Evolutionary conservation across 2,113 vertebrate species (phyloP).

Genomic region (Planiliza haematocheilus): DNA sequence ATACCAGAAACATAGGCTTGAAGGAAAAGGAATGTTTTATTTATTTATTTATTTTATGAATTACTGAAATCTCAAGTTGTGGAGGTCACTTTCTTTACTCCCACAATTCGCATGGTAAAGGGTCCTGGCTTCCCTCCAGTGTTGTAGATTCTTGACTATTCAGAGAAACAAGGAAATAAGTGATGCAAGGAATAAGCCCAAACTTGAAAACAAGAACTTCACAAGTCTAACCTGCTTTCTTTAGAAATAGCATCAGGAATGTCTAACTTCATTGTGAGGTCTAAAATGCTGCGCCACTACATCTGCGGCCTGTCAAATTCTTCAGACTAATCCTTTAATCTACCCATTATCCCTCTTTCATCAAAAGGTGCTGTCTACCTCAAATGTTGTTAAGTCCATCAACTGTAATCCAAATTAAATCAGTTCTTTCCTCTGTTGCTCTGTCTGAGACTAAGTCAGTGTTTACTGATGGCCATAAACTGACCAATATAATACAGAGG

Average conservation of each 20-base stretch:
- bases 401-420: not conserved
- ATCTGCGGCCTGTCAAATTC: conserved; percentile 25
- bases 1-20: too few species aligned
- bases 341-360: conserved; percentile 36
- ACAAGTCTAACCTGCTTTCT: not conserved
- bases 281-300: conserved; percentile 35
- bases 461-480: conserved; percentile 46
- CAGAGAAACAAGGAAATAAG: conserved; percentile 13
- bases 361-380: conserved; percentile 48
- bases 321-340: conserved; percentile 72
- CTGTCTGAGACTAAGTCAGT: not conserved
- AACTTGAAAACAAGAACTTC: conserved; percentile 6
- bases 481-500: conserved; percentile 35
- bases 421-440: not conserved
- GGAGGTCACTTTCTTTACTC: conserved; percentile 47
- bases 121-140: conserved; percentile 29
- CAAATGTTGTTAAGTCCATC: conserved; percentile 15
- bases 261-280: conserved; percentile 32
- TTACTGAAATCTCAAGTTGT: conserved; percentile 30
- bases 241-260: not conserved
- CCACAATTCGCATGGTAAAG: conserved; percentile 58
- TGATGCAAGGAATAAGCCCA: not conserved
- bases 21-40: accelerated
- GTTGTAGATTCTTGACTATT: conserved; percentile 48
- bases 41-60: not conserved